Evolutionary conservation across 2,797 vertebrate genomes (phyloP).

Genomic region (Danio jaintianensis): DNA sequence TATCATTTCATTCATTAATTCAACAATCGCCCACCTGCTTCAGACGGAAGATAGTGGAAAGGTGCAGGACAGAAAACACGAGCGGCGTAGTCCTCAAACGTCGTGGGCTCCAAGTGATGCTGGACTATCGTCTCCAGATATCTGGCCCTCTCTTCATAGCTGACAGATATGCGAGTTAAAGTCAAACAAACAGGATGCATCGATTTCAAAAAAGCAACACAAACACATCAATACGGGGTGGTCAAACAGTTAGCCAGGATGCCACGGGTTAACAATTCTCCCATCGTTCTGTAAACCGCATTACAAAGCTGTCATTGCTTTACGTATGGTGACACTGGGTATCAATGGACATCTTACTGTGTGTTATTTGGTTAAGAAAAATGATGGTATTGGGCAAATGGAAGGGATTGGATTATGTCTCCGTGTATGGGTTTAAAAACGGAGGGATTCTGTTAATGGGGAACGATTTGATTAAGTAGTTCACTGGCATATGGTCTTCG

Average conservation of each 20-base stretch:
- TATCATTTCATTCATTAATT: not conserved
- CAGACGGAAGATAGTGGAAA: conserved; percentile 88
- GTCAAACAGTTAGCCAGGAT: conserved; percentile 20
- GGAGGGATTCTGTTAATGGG: conserved; percentile 61
- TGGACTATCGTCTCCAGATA: conserved; percentile 96
- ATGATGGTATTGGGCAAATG: conserved; percentile 62
- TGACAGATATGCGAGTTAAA: conserved; percentile 81
- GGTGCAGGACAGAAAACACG: conserved; percentile 97
- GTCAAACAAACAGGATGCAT: conserved; percentile 22
- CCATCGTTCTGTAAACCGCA: conserved; percentile 44
- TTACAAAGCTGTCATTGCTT: conserved; percentile 54
- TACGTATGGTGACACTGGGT: conserved; percentile 48
- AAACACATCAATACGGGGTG: conserved; percentile 11
- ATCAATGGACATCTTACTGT: conserved; percentile 59
- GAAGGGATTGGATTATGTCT: conserved; percentile 60
- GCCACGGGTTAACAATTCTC: conserved; percentile 26
- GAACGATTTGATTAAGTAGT: conserved; percentile 56
- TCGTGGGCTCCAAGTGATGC: conserved; percentile 94
- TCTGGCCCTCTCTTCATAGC: conserved; percentile 95
- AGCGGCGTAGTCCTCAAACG: conserved; percentile 96
- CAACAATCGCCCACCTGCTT: conserved; percentile 82
- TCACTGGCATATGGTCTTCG: conserved; percentile 42
- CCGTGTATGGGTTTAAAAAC: conserved; percentile 54
- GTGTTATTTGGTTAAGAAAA: conserved; percentile 61
- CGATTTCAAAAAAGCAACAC: conserved; percentile 4